Evolutionary conservation across 2,113 vertebrate genomes (phyloP), one percentile per base, ranked within the genome.

Genomic region (Verasper variegatus): DNA sequence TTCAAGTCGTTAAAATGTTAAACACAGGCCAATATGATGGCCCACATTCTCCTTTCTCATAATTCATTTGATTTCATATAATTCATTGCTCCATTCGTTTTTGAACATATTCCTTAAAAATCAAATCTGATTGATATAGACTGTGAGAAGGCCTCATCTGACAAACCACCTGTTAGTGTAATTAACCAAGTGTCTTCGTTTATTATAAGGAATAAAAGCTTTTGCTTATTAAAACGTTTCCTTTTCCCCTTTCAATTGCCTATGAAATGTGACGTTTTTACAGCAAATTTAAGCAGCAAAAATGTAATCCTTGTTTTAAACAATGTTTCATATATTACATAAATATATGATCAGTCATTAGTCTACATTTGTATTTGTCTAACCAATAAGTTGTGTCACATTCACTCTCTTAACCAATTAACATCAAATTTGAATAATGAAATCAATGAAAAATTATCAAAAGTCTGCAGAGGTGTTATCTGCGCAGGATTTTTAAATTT

Each of bases 161-260:
- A 72, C n/a, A 67, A 71, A 71, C 57, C 73, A 82, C 80, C 74
- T 86, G 78, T 86, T 81, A 64, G 15, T 78, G 12, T 51, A 47
- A 12, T 52, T 14, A 59, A 62, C 5, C 1, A 52, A 57, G 37
- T 3, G 31, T 31, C 31, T 1, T 68, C n/a, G 13, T 68, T 52
- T 54, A 37, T 56, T 20, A 57, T 37, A 11, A 1, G 24, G 7
- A 58, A 58, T 6, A 37, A 10, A 2, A 72, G 4, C 2, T 23
- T 58, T 23, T 51, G 40, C 17, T 6, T 57, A 23, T 24, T 24
- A n/a, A 54, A 13, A 42, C 40, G 11, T 42, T 42, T 42, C 40
- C 40, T 42, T 42, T 42, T 42, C 11, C 12, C 40, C 40, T 42
- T 42, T 42, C 12, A 42, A 42, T 42, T 42, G 10, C 40, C 40